Conservation (phyloP, 2,797 vertebrate genomes). For the Enteromius treurensis region DNA sequence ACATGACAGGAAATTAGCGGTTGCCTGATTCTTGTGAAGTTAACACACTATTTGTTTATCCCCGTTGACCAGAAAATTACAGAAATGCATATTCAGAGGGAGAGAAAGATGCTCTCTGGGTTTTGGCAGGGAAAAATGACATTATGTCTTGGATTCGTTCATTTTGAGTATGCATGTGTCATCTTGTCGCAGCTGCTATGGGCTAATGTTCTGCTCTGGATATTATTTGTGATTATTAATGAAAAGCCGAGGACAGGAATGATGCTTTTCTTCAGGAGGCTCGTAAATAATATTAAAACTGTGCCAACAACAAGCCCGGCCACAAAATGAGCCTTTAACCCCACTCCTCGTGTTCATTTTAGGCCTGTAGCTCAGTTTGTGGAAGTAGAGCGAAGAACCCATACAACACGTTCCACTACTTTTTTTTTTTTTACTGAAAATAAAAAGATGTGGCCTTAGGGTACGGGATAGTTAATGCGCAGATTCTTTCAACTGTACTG, state of each 20-base stretch:
- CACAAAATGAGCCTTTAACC: constrained; percentile 73
- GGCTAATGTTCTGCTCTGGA: constrained; percentile 77
- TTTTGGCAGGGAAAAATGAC: constrained; percentile 70
- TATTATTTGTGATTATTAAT: constrained; percentile 76
- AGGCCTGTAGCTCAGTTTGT: constrained; percentile 43
- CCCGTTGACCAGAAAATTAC: neutral
- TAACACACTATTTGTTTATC: constrained; percentile 16
- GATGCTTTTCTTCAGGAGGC: constrained; percentile 44
- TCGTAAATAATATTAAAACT: constrained; percentile 76
- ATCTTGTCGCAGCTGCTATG: constrained; percentile 76
- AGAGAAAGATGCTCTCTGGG: constrained; percentile 44
- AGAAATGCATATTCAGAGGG: constrained; percentile 15
- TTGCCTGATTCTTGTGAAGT: constrained; percentile 7
- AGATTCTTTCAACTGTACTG: constrained; percentile 38
- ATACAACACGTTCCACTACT: constrained; percentile 20
- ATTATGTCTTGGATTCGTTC: constrained; percentile 76
- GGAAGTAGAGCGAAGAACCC: neutral
- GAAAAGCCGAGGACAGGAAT: constrained; percentile 66
- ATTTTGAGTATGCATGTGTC: constrained; percentile 70
- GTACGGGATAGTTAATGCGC: neutral
- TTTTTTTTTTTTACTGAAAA: constrained; percentile 32
- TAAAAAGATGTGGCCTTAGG: constrained; percentile 43
- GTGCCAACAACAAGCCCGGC: constrained; percentile 64
- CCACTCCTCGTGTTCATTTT: constrained; percentile 58
- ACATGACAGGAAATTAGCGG: constrained; percentile 1